phyloP scores from a whole-genome alignment of 2,113 vertebrate genomes.

The Sebastes schlegelii region DNA sequence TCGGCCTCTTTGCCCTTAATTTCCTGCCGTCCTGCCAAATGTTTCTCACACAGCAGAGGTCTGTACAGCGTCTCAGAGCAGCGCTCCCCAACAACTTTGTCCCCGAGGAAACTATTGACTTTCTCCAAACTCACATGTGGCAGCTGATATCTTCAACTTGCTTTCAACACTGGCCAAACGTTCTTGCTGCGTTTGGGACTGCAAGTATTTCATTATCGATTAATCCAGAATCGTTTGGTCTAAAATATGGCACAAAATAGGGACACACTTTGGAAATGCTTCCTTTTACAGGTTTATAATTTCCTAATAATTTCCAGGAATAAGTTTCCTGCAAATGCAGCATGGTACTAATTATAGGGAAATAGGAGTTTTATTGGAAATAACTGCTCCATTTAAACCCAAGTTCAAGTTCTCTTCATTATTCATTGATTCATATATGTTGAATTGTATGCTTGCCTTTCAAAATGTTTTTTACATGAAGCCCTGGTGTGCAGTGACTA shows the following conservation, averaged over 20 bases:
- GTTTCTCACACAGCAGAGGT: constrained; percentile 28
- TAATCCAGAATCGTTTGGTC: background rate
- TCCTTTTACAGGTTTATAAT: background rate
- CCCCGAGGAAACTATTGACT: fast-evolving
- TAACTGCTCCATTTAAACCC: background rate
- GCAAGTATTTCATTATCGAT: background rate
- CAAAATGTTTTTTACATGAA: background rate
- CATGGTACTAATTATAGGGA: background rate
- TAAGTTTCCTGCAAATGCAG: background rate
- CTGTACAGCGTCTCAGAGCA: constrained; percentile 14
- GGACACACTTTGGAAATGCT: background rate
- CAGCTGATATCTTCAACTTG: background rate
- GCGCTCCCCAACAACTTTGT: background rate
- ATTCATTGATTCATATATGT: background rate
- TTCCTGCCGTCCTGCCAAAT: constrained; percentile 13
- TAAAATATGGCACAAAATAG: background rate
- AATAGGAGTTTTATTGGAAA: background rate
- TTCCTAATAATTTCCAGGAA: no score
- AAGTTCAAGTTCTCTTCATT: background rate
- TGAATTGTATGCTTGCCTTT: background rate
- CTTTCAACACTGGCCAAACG: background rate
- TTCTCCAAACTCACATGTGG: background rate
- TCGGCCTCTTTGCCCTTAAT: constrained; percentile 38
- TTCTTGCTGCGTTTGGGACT: background rate
- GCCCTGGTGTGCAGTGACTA: background rate